These are phyloP conservation scores for Festucalex cinctus DNA, from an alignment of 2,113 vertebrate genomes.

Conservation along the genomic window DNA sequence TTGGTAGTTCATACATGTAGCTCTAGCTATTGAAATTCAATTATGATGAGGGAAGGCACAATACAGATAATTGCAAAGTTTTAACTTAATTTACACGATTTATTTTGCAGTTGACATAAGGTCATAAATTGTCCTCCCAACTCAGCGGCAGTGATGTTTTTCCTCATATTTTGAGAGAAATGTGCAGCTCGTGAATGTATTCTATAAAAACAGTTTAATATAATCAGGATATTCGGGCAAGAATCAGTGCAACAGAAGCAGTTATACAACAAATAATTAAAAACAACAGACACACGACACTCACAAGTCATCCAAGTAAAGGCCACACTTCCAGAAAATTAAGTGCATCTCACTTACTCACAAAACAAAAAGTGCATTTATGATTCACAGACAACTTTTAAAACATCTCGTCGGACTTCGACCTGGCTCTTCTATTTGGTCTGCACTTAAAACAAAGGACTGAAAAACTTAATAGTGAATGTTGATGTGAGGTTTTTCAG, in stretches of 20 bases:
- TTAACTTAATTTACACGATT: background rate
- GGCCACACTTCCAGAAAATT: constrained; percentile 23
- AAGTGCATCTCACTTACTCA: background rate
- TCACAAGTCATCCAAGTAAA: constrained; percentile 43
- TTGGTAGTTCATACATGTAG: constrained; percentile 21
- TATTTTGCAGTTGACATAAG: background rate
- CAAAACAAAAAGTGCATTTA: constrained; percentile 63
- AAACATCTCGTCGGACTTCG: constrained; percentile 26
- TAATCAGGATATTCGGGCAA: constrained; percentile 59
- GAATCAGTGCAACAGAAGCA: constrained; percentile 73
- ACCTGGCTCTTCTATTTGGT: constrained; percentile 61
- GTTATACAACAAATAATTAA: constrained; percentile 39
- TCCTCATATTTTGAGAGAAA: constrained; percentile 48
- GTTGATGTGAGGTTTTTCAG: background rate
- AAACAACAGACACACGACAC: constrained; percentile 39
- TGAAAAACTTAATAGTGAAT: background rate
- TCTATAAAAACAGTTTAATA: constrained; percentile 68
- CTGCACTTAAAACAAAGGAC: constrained; percentile 45
- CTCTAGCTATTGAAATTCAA: constrained; percentile 26
- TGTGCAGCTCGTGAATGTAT: constrained; percentile 53
- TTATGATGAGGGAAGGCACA: constrained; percentile 61
- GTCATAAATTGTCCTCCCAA: background rate
- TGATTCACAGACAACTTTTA: constrained; percentile 32
- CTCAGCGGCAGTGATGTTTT: constrained; percentile 51
- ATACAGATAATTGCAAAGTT: constrained; percentile 29